These are phyloP conservation scores for Neoascia interrupta DNA, from an alignment of 2,888 invertebrate species.

Conservation along the genomic window DNA sequence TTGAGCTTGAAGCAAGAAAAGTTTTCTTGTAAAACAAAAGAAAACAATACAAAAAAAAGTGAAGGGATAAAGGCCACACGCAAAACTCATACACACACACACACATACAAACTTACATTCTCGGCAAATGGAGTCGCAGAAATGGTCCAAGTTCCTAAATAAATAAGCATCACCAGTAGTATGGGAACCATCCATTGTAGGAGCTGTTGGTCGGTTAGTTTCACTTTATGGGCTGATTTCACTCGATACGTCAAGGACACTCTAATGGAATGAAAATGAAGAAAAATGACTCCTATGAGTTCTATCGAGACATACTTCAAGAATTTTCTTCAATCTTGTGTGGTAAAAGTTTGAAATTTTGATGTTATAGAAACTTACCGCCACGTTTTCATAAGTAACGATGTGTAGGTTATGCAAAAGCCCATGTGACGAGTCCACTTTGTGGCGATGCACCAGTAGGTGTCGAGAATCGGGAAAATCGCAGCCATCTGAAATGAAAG, in stretches of 20 bases:
- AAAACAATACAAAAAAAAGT: slow-evolving; percentile 14
- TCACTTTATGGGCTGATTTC: slow-evolving; percentile 95
- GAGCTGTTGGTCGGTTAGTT: slow-evolving; percentile 94
- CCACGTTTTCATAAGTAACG: slow-evolving; percentile 96
- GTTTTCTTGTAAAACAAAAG: neutral
- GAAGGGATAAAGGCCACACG: neutral
- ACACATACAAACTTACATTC: slow-evolving; percentile 83
- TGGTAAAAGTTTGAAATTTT: too few species aligned
- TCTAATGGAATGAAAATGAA: slow-evolving; percentile 80
- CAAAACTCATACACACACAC: neutral
- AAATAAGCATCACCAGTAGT: slow-evolving; percentile 92
- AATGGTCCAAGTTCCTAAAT: slow-evolving; percentile 93
- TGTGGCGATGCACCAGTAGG: slow-evolving; percentile 91
- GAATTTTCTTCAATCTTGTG: neutral
- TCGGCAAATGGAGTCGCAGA: slow-evolving; percentile 91
- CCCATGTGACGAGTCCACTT: slow-evolving; percentile 97
- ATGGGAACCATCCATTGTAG: slow-evolving; percentile 96
- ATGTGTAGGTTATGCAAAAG: slow-evolving; percentile 95
- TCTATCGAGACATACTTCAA: neutral
- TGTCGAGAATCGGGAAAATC: slow-evolving; percentile 92
- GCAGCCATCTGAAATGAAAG: slow-evolving; percentile 88
- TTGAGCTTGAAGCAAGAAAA: neutral
- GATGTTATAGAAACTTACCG: slow-evolving; percentile 82
- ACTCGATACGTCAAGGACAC: slow-evolving; percentile 95
- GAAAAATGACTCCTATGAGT: slow-evolving; percentile 18